phyloP scores from a whole-genome alignment of 2,888 invertebrate genomes.

The Notocelia uddmanniana region DNA sequence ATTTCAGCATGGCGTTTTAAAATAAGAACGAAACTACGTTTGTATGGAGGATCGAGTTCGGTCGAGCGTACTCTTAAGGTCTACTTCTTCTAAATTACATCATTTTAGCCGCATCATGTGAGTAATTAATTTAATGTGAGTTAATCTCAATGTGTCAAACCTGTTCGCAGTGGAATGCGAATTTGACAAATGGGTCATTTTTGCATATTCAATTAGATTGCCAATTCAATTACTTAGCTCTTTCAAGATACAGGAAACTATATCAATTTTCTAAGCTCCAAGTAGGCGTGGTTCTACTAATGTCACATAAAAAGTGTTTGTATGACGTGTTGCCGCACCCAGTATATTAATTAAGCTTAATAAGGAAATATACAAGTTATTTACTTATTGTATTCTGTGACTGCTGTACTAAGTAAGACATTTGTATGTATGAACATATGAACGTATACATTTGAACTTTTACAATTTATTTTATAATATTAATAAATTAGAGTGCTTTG shows the following conservation, averaged over 20 bases:
- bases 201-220: conserved; percentile 9
- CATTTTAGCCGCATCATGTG: background rate
- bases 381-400: background rate
- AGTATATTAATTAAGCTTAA: conserved; percentile 22
- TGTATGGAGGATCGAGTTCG: no score
- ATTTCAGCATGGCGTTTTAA: no score
- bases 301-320: background rate
- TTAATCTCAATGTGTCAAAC: conserved; percentile 3
- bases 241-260: background rate
- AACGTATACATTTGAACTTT: background rate
- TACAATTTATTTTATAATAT: no score
- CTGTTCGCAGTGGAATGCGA: background rate
- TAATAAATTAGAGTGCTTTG: no score
- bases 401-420: background rate
- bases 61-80: no score
- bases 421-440: background rate
- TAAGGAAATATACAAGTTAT: conserved; percentile 11
- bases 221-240: conserved; percentile 8
- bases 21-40: no score
- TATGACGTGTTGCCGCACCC: conserved; percentile 6
- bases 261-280: background rate
- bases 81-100: background rate
- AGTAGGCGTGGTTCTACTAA: background rate
- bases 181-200: conserved; percentile 11
- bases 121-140: background rate